Evolutionary conservation across 2,797 vertebrate genomes (phyloP), one percentile per base, ranked within the genome.

Genomic region (Pelobates cultripes): DNA sequence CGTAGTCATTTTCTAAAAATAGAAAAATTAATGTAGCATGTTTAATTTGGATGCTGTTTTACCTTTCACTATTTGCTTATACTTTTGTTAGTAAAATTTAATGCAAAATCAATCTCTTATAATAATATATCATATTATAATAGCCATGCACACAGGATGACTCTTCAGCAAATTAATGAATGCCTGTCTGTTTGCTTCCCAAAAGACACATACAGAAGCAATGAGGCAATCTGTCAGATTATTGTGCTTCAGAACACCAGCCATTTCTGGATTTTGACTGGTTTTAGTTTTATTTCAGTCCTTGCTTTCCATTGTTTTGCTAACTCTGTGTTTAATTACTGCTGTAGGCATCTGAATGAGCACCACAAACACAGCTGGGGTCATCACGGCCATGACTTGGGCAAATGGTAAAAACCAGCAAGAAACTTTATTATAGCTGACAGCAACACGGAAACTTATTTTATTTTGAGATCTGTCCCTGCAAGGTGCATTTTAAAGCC

Each of bases 261-360:
- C 82, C 44, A 71, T 79, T 84, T 70, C 64, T 84, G 45, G 73
- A 75, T 75, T 61, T 69, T 60, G 77, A 45, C 66, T 70, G 70
- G 63, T 61, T 57, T 75, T 57, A 70, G 47, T 71, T 69, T 53
- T 66, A 57, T 74, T 79, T 75, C 13, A 75, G 47, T 71, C 57
- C 60, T 57, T 83, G 60, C 63, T 75, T 78, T 75, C 28, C 28
- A 28, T 28, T 84, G 77, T 79, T 79, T 79, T 84, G 64, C 74
- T 79, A 75, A 79, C 74, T 63, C 74, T 51, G 63, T 79, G 72
- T 75, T 70, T 73, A 44, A 44, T 66, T 84, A 12, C 57, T 79
- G 77, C 82, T 84, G 72, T 57, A 78, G 82, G 82, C 82, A 79
- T 84, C 77, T 71, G 14, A 69, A 67, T 75, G 81, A 83, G 73